A percentile compares a stretch with the other conserved stretches of the same genome.
Conservation (phyloP, 2,113 vertebrate species). For the Perca fluviatilis region DNA sequence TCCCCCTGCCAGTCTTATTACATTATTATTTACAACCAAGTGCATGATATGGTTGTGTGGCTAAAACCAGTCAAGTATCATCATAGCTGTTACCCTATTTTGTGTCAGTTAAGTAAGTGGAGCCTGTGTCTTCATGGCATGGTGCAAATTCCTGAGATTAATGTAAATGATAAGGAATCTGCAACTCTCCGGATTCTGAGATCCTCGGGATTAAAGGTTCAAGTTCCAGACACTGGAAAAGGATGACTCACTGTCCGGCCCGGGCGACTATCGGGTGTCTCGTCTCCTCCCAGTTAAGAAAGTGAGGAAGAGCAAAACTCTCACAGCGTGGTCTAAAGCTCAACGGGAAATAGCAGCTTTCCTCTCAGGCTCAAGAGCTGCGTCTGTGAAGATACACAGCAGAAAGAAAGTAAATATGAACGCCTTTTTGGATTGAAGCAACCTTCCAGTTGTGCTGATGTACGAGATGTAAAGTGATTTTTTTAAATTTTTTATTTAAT, state of each 20-base stretch:
- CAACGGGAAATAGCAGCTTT: slow-evolving; percentile 64
- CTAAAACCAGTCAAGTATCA: slow-evolving; percentile 69
- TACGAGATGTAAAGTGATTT: background rate
- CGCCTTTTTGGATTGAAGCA: background rate
- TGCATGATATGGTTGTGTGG: slow-evolving; percentile 71
- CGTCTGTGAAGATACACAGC: background rate
- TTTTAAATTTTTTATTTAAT: background rate
- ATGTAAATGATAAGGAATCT: slow-evolving; percentile 85
- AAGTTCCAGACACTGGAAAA: slow-evolving; percentile 78
- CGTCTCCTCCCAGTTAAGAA: slow-evolving; percentile 53
- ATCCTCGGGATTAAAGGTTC: slow-evolving; percentile 85
- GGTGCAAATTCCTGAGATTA: slow-evolving; percentile 83
- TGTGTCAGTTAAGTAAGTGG: slow-evolving; percentile 76
- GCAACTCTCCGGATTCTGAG: slow-evolving; percentile 82
- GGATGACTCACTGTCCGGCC: slow-evolving; percentile 72
- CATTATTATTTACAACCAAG: slow-evolving; percentile 78
- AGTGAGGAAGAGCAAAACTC: slow-evolving; percentile 54
- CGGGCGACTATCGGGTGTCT: slow-evolving; percentile 66
- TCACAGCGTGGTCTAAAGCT: slow-evolving; percentile 34
- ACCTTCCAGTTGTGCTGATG: background rate
- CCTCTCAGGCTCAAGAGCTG: slow-evolving; percentile 26
- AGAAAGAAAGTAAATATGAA: background rate
- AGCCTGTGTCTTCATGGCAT: slow-evolving; percentile 76
- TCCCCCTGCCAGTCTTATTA: slow-evolving; percentile 70
- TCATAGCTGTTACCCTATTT: slow-evolving; percentile 73